Evolutionary conservation across 2,113 vertebrate species (phyloP).

Genomic region (Tetrao urogallus): DNA sequence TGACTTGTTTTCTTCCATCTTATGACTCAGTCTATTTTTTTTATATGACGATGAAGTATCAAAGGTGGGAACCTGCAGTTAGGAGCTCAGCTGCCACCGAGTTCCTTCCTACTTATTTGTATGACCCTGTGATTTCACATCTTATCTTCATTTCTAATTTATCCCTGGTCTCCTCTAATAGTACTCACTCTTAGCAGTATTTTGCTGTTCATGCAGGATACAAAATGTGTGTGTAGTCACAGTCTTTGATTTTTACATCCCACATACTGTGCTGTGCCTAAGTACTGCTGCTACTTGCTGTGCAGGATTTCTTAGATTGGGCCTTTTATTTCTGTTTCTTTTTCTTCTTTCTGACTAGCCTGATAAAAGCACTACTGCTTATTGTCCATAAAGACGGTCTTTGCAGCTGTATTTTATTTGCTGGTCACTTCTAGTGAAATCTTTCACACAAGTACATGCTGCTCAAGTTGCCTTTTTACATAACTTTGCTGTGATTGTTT

Average conservation of each 20-base stretch:
- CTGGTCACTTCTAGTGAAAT: neutral
- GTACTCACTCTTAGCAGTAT: neutral
- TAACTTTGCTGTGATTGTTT: neutral
- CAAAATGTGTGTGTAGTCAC: neutral
- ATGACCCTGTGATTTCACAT: neutral
- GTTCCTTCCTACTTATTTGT: neutral
- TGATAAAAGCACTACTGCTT: neutral
- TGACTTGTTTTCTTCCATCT: neutral
- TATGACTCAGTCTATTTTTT: neutral
- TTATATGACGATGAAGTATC: neutral
- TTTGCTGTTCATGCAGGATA: neutral
- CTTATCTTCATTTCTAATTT: slow-evolving; percentile 14
- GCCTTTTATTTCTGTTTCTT: neutral
- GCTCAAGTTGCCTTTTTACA: neutral
- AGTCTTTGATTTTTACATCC: neutral
- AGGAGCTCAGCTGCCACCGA: neutral
- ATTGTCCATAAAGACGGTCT: neutral
- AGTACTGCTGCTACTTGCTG: neutral
- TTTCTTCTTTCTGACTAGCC: neutral
- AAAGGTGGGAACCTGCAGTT: neutral
- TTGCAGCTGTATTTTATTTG: neutral
- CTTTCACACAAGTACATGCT: neutral
- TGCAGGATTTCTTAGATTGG: neutral
- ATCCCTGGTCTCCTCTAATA: neutral
- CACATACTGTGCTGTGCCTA: neutral